Evolutionary conservation across 2,888 invertebrate species (phyloP).

Genomic region (Sminthurides aquaticus): DNA sequence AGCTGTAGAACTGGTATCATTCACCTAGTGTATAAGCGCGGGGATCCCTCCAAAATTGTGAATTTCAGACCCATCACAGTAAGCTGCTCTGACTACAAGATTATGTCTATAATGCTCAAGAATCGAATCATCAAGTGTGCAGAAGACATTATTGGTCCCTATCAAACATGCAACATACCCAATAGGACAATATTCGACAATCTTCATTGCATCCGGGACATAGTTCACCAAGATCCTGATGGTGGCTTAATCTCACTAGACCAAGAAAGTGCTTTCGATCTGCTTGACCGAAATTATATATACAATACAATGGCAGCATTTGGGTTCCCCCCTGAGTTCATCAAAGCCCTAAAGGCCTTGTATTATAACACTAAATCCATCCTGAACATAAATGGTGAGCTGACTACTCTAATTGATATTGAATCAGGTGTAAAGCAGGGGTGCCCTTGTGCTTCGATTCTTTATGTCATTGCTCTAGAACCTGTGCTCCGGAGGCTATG

Average conservation of each 20-base stretch:
- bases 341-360: no score
- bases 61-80: slow-evolving; percentile 16
- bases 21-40: slow-evolving; percentile 4
- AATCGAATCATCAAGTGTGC: neutral
- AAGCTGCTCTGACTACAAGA: slow-evolving; percentile 6
- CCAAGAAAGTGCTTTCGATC: slow-evolving; percentile 10
- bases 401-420: no score
- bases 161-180: slow-evolving; percentile 11
- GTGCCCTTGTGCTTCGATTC: no score
- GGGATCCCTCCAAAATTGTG: neutral
- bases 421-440: no score
- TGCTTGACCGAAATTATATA: no score
- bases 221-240: neutral
- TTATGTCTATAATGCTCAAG: slow-evolving; percentile 1
- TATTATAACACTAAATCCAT: no score
- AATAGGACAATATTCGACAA: slow-evolving; percentile 10
- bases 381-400: no score
- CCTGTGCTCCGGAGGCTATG: no score
- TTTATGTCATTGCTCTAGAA: no score
- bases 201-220: neutral
- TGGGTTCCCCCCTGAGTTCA: no score
- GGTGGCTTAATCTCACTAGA: slow-evolving; percentile 4
- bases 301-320: no score
- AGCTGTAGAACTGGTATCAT: neutral
- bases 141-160: neutral